These are phyloP conservation scores for Chondrosia reniformis DNA, from an alignment of 37 sponge, comb jelly and placozoan genomes.

Conservation along the genomic window DNA sequence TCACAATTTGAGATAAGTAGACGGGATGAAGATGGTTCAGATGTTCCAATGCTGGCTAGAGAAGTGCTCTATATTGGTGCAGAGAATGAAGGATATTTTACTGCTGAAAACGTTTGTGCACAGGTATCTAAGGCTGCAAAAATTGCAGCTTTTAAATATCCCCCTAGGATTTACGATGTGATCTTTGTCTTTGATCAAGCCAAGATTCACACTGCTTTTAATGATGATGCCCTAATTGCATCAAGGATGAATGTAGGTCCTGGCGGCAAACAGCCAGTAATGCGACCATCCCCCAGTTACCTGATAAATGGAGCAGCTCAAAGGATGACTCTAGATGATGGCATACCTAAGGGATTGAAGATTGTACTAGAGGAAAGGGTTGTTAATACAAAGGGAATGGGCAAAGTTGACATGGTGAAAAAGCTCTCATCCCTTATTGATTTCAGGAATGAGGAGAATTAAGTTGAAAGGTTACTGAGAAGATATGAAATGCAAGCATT, in stretches of 20 bases:
- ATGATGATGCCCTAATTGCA: constrained; percentile 13
- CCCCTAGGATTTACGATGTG: neutral
- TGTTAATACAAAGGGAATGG: neutral
- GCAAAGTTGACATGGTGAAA: neutral
- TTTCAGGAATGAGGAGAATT: constrained; percentile 3
- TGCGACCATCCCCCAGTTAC: constrained; percentile 19
- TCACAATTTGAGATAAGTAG: constrained; percentile 1
- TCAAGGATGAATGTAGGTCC: constrained; percentile 14
- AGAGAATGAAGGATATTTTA: constrained; percentile 10
- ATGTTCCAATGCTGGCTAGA: neutral
- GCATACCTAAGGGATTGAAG: constrained; percentile 13
- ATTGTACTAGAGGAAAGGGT: neutral
- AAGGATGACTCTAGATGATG: neutral
- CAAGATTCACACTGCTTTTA: constrained; percentile 9
- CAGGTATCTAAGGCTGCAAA: constrained; percentile 3
- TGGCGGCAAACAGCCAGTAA: constrained; percentile 11
- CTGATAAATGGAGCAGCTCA: neutral
- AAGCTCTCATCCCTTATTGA: neutral
- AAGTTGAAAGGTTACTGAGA: neutral
- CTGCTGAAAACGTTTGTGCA: neutral
- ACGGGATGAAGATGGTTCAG: neutral
- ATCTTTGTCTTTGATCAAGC: constrained; percentile 17
- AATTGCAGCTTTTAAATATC: constrained; percentile 22
- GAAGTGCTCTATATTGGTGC: neutral
- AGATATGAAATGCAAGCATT: too few species aligned